Evolutionary conservation across 2,888 invertebrate species (phyloP), one percentile per base, ranked within the genome.

Genomic region (Yponomeuta evonymella): DNA sequence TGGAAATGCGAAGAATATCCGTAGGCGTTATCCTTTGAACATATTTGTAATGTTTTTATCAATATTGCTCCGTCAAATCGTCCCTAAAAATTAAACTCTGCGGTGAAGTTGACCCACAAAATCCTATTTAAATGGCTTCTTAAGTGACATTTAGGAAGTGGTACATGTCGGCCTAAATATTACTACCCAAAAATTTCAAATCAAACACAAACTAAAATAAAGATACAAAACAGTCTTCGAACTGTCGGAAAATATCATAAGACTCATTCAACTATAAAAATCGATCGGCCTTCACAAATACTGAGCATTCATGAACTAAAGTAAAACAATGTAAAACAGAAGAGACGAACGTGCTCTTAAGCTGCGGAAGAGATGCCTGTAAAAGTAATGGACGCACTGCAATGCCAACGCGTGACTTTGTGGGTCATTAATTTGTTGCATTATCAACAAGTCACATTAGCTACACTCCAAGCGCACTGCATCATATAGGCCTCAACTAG

Each of bases 401-500:
- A 63, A 67, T 33, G 63, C 70, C 64, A 71, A 72, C 74, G 73
- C 74, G 74, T 74, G 74, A 76, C 75, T 79, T 76, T 76, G 74
- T 76, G 76, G 78, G 77, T 78, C 78, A 80, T 81, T 43, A 43
- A 8, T 43, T 81, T 80, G 78, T 79, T 78, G 75, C 81, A 79
- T 79, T 78, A 78, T 74, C 77, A 73, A 73, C 48, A 67, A 79
- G 77, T 78, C 78, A 77, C 73, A 83, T 81, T 81, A 83, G 70
- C 36, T 23, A 29, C 72, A 69, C 66, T 70, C 81, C 80, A 78
- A 81, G 83, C 80, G 79, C 65, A 77, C 76, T 77, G 77, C 76
- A 79, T 81, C 85, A 33, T 23, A 29, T 83, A 83, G 85, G 83
- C 83, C 80, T 79, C 83, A 88, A 89, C 86, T 81, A 85, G 83